Base-by-base conservation (phyloP, 2,797 vertebrate genomes). In the Meda fulgida region DNA sequence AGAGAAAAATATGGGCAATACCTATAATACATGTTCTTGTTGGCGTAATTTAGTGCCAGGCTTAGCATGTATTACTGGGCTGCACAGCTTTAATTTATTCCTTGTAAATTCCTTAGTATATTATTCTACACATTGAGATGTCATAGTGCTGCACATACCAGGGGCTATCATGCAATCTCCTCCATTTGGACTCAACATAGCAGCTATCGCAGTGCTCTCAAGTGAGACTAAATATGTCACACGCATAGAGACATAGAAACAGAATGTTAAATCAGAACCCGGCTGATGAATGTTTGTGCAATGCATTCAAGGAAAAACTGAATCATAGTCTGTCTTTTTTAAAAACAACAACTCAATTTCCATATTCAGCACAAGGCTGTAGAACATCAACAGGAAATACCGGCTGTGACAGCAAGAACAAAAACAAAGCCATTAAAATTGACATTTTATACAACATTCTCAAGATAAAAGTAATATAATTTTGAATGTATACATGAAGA, bases 41-140 rank as follows among this genome's bases (percentile, higher is more conserved):
- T 89, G 86, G 86, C 90, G 91, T 89, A 91, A 92, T 93, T 84
- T 90, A 90, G 86, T 89, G 58, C 79, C 83, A 85, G 86, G 76
- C 80, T 87, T 81, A n/a, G 84, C 71, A 85, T 87, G 84, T 87
- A 84, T 87, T 91, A 89, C 89, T 38, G 81, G 43, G 87, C 88
- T 88, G 86, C 85, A 75, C 34, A 7, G 60, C 19, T 91, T 88
- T 93, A 91, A 93, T 93, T 91, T 91, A 83, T 85, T 83, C 29
- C 14, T 90, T 84, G 31, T 90, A 93, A 92, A 90, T 86, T 83
- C 86, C 89, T 92, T 89, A 90, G 89, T 93, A 93, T 94, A 89
- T 89, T 86, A 81, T 93, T 91, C 92, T 93, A 91, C 88, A 92
- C 91, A 91, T 92, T 91, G 90, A 93, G 92, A 92, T 93, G 93